A percentile compares a stretch with the other conserved stretches of the same genome.
phyloP scores from a whole-genome alignment of 2,797 vertebrate species.

The Pseudochaenichthys georgianus region DNA sequence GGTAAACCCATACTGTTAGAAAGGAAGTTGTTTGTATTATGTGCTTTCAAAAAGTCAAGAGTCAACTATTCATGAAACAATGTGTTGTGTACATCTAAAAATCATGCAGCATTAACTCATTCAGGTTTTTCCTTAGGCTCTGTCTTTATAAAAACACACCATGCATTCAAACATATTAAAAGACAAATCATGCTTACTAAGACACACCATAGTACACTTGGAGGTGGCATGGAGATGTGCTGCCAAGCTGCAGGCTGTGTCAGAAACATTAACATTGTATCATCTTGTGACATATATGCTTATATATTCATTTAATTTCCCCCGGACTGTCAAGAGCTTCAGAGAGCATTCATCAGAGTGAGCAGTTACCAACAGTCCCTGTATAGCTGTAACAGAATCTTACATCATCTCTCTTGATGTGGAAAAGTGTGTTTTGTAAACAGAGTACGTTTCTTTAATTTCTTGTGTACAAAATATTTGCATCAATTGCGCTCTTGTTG shows the following conservation, averaged over 20 bases:
- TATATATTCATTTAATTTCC: conserved; percentile 51
- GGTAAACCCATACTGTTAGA: conserved; percentile 12
- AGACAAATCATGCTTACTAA: conserved; percentile 37
- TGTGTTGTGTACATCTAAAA: neutral
- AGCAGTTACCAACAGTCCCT: conserved; percentile 29
- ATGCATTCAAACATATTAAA: conserved; percentile 37
- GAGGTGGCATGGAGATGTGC: conserved; percentile 22
- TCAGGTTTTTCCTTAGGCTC: conserved; percentile 25
- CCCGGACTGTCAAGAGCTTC: conserved; percentile 35
- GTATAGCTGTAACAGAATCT: conserved; percentile 8
- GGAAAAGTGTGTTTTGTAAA: conserved; percentile 39
- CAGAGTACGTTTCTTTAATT: conserved; percentile 36
- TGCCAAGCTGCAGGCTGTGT: conserved; percentile 36
- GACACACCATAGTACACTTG: conserved; percentile 2
- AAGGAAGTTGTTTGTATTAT: conserved; percentile 16
- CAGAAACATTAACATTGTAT: conserved; percentile 50
- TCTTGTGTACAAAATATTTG: conserved; percentile 12
- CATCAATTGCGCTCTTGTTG: conserved; percentile 26
- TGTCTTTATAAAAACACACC: conserved; percentile 29
- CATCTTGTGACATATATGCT: conserved; percentile 42
- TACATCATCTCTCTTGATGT: conserved; percentile 40
- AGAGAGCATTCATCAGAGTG: conserved; percentile 40
- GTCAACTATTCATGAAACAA: conserved; percentile 10
- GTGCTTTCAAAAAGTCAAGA: neutral
- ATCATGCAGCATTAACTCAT: neutral